Evolutionary conservation across 2,797 vertebrate genomes (phyloP).

Genomic region (Myotis pilosus): DNA sequence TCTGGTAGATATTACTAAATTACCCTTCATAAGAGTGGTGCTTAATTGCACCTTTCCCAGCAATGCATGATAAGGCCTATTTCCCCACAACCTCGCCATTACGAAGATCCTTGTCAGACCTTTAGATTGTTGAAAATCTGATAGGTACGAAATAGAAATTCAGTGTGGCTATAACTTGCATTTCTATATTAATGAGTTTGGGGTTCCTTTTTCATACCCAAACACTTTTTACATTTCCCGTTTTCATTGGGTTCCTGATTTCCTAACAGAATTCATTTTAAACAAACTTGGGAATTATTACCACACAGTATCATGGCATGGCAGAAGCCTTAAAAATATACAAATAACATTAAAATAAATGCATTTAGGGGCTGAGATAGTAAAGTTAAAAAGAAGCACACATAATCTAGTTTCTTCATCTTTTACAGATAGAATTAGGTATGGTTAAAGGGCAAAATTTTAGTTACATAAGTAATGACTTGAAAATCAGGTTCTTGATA

Average conservation of each 20-base stretch:
- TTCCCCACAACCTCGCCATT: neutral
- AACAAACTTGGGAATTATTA: slow-evolving; percentile 12
- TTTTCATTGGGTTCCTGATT: slow-evolving; percentile 38
- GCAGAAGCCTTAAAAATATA: slow-evolving; percentile 27
- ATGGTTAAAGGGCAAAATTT: neutral
- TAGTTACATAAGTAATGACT: neutral
- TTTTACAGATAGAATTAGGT: slow-evolving; percentile 23
- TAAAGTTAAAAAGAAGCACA: neutral
- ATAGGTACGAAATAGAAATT: slow-evolving; percentile 2
- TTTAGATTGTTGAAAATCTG: neutral
- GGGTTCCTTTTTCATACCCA: neutral
- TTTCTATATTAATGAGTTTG: neutral
- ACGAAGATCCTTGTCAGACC: neutral
- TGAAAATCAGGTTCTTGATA: slow-evolving; percentile 30
- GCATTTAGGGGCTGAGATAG: neutral
- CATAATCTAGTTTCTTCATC: neutral
- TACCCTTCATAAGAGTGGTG: neutral
- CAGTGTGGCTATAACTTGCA: neutral
- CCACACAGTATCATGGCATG: neutral
- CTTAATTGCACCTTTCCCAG: slow-evolving; percentile 15
- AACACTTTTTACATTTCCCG: neutral
- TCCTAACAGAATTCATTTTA: slow-evolving; percentile 35
- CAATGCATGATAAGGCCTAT: neutral
- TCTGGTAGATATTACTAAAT: slow-evolving; percentile 4
- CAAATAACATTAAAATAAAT: slow-evolving; percentile 40